phyloP scores from a whole-genome alignment of 1,140 invertebrate species.

The Cardiocondyla obscurior region DNA sequence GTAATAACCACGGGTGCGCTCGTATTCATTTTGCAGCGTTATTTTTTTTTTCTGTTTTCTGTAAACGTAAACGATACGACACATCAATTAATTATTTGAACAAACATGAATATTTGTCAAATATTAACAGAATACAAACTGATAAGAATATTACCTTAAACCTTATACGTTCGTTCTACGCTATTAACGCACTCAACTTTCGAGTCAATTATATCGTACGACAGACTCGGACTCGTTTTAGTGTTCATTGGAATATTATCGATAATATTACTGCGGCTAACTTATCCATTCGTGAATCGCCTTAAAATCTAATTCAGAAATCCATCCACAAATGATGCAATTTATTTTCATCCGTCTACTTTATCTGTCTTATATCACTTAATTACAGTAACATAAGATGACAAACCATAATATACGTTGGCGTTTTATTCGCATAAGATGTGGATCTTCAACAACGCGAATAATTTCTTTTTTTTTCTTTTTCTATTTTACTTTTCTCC shows the following conservation, averaged over 20 bases:
- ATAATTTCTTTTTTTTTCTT: conserved; percentile 56
- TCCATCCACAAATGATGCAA: conserved; percentile 41
- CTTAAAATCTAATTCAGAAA: conserved; percentile 30
- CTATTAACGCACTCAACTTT: conserved; percentile 7
- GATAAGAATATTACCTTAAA: not conserved
- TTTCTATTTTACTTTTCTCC: conserved; percentile 25
- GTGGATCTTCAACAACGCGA: conserved; percentile 61
- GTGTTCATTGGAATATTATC: conserved; percentile 53
- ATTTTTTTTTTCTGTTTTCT: not conserved
- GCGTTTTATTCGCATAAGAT: conserved; percentile 54
- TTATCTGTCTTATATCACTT: not conserved
- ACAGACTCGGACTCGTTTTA: conserved; percentile 17
- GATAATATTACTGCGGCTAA: not conserved
- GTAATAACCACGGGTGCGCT: not conserved
- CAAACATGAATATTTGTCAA: conserved; percentile 5
- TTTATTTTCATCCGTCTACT: not conserved
- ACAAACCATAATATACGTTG: conserved; percentile 59
- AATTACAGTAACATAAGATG: conserved; percentile 6
- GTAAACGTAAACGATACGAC: not conserved
- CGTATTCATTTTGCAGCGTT: not conserved
- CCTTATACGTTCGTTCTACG: not conserved
- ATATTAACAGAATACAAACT: not conserved
- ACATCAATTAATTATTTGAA: not conserved
- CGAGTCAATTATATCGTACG: conserved; percentile 7
- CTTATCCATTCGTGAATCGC: not conserved